These are phyloP conservation scores for Acrobasis repandana DNA, from an alignment of 2,888 invertebrate species.

Conservation along the genomic window DNA sequence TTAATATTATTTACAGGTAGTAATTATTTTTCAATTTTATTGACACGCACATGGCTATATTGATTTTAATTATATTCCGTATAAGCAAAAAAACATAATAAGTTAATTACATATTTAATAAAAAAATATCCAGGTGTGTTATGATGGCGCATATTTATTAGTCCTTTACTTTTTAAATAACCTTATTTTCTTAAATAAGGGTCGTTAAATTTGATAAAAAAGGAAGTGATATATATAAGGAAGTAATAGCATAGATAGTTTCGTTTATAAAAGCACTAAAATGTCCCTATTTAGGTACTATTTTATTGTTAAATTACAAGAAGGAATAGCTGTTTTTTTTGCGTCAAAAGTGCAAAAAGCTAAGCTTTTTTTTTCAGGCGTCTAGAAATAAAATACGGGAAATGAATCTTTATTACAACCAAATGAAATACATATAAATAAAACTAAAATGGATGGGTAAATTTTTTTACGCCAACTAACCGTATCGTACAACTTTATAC, in stretches of 20 bases:
- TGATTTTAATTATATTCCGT: neutral
- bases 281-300: too few species aligned
- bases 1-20: conserved; percentile 3
- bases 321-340: too few species aligned
- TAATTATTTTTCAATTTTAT: conserved; percentile 17
- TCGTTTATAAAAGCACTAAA: too few species aligned
- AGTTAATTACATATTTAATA: neutral
- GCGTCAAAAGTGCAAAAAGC: too few species aligned
- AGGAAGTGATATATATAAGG: neutral
- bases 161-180: neutral
- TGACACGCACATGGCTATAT: neutral
- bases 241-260: neutral
- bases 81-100: neutral
- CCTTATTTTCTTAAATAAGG: neutral
- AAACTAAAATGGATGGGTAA: too few species aligned
- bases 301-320: too few species aligned
- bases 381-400: too few species aligned
- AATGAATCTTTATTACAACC: too few species aligned
- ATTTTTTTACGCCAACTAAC: too few species aligned
- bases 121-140: neutral
- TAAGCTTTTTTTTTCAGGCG: too few species aligned
- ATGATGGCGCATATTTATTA: neutral
- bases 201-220: neutral
- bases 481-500: too few species aligned
- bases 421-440: too few species aligned